Evolutionary conservation across 2,888 invertebrate species (phyloP).

Genomic region (Hypomecis punctinalis): DNA sequence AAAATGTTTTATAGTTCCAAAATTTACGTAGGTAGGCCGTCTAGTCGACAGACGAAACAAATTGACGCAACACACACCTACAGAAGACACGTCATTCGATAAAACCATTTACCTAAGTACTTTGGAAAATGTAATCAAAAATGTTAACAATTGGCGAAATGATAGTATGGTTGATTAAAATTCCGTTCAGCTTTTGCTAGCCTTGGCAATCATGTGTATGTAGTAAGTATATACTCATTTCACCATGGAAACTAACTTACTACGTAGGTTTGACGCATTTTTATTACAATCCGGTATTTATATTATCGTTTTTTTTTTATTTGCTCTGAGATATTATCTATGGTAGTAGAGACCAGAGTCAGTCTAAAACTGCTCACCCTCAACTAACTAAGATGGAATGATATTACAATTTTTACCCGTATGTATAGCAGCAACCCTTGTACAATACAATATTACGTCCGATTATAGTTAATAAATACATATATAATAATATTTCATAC

Average conservation of each 20-base stretch:
- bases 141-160: slow-evolving; percentile 14
- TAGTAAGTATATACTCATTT: neutral
- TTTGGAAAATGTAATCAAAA: slow-evolving; percentile 13
- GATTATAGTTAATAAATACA: no score
- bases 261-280: neutral
- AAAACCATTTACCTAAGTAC: slow-evolving; percentile 3
- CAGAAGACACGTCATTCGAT: slow-evolving; percentile 7
- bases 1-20: neutral
- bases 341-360: no score
- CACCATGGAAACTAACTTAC: slow-evolving; percentile 4
- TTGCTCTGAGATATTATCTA: no score
- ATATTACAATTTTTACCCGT: no score
- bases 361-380: no score
- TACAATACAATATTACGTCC: no score
- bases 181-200: neutral
- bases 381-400: no score
- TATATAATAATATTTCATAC: no score
- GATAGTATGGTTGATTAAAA: slow-evolving; percentile 5
- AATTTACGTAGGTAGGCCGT: slow-evolving; percentile 5
- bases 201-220: slow-evolving; percentile 7
- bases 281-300: neutral
- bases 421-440: no score
- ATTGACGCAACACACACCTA: neutral
- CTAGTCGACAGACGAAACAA: neutral
- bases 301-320: neutral